Evolutionary conservation across 2,113 vertebrate genomes (phyloP).

Genomic region (Cromileptes altivelis): DNA sequence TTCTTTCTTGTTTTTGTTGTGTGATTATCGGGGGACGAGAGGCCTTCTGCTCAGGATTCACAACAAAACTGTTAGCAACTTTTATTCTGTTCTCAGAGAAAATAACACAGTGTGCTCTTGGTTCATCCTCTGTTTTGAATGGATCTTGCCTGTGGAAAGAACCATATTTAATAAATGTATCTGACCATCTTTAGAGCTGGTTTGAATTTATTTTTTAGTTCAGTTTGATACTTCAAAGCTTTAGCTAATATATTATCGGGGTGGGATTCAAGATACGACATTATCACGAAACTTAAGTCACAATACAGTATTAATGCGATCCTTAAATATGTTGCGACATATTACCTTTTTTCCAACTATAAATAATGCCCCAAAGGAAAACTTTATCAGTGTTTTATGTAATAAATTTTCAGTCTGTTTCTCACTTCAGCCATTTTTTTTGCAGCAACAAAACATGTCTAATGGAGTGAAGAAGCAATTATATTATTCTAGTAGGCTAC

Average conservation of each 20-base stretch:
- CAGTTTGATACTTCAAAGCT: neutral
- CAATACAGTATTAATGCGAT: no score
- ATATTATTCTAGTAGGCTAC: no score
- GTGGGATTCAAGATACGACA: no score
- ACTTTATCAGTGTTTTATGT: no score
- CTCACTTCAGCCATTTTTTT: no score
- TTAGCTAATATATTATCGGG: neutral
- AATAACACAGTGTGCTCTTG: conserved; percentile 16
- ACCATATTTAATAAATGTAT: conserved; percentile 72
- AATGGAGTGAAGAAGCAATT: no score
- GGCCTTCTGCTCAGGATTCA: conserved; percentile 67
- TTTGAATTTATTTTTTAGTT: conserved; percentile 7
- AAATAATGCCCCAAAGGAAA: no score
- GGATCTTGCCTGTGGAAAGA: conserved; percentile 67
- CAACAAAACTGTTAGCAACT: conserved; percentile 17
- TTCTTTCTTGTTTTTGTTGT: conserved; percentile 14
- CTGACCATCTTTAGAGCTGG: conserved; percentile 53
- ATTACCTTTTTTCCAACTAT: no score
- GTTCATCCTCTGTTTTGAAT: conserved; percentile 34
- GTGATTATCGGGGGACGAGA: conserved; percentile 32
- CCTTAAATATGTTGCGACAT: no score
- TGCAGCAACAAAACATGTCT: no score
- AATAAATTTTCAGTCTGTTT: no score
- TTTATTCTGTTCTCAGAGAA: conserved; percentile 14
- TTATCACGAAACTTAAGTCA: no score